A percentile compares a stretch with the other conserved stretches of the same genome.
Evolutionary conservation across 2,888 invertebrate species (phyloP).

Genomic region (Drosophila flavopinicola): DNA sequence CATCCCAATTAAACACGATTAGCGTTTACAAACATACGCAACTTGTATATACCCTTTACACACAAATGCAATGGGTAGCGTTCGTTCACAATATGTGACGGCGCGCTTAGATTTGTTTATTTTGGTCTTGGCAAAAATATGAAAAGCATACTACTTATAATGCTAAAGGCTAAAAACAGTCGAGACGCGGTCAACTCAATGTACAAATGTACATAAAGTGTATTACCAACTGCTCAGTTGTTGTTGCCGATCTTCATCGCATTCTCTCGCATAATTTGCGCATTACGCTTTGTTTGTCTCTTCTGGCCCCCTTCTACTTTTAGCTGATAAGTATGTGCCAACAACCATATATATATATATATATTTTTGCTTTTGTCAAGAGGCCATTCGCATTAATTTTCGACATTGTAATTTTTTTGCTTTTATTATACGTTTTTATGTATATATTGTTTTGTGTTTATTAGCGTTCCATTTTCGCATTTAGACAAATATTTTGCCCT

Average conservation of each 20-base stretch:
- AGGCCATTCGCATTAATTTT: constrained; percentile 71
- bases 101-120: constrained; percentile 42
- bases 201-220: background rate
- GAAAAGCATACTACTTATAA: constrained; percentile 43
- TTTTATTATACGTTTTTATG: constrained; percentile 13
- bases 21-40: background rate
- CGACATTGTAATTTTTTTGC: constrained; percentile 25
- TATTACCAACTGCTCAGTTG: no score
- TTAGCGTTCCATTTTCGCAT: constrained; percentile 33
- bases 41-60: background rate
- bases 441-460: constrained; percentile 3
- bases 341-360: constrained; percentile 4
- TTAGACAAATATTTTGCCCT: constrained; percentile 27
- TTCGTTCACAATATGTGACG: constrained; percentile 10
- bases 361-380: constrained; percentile 59
- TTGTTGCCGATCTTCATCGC: constrained; percentile 23
- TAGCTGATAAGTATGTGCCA: constrained; percentile 17
- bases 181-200: constrained; percentile 47
- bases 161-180: constrained; percentile 42
- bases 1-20: background rate
- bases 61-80: background rate
- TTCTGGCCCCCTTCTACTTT: constrained; percentile 28
- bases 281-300: constrained; percentile 59
- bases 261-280: constrained; percentile 60
- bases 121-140: constrained; percentile 67